Evolutionary conservation across 30 jellyfish, hydroid and myxozoan species (phyloP), one percentile per base, ranked within the genome.

Genomic region (Cassiopea andromeda): DNA sequence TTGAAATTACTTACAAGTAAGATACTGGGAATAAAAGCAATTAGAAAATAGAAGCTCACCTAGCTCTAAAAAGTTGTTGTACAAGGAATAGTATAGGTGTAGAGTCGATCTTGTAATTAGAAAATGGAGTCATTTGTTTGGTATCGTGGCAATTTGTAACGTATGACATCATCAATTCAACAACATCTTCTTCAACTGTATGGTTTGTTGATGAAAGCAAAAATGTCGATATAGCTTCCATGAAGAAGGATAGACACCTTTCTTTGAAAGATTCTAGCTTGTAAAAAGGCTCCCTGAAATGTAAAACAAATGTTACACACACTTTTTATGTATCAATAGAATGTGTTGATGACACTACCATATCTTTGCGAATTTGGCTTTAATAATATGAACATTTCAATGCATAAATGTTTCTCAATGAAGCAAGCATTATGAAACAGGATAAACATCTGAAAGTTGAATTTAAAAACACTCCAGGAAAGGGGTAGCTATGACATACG

Each of bases 51-150:
- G 15, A 69, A 9, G 38, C 87, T 49, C 17, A 73, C 93, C 45
- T 85, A 5, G 78, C 79, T 69, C 85, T 87, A 57, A 93, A 50
- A 18, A 93, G 90, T 67, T 87, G 98, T 49, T 87, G 98, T 7
- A 93, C 69, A 12, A 93, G 87, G 48, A 87, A 93, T 16, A 97
- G 87, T 12, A 85, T 87, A 5, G 98, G 98, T 17, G 98, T 81
- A 18, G 93, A 81, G 74, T 93, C 98, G 10, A 92, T 84, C 18
- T 93, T 96, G 75, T 87, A 82, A 82, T 93, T 92, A n/a, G 80
- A 83, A 66, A 93, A 80, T 13, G 98, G 98, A 5, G 94, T 79
- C 85, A 93, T 54, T 61, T 43, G 83, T 73, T 87, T 93, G 1
- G 98, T 93, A 7, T 82, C 47, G 14, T 77, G 83, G 7, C 58